A percentile compares a stretch with the other conserved stretches of the same genome.
These are phyloP conservation scores for Ganaspis brasiliensis DNA, from an alignment of 2,888 invertebrate genomes.

Conservation along the genomic window DNA sequence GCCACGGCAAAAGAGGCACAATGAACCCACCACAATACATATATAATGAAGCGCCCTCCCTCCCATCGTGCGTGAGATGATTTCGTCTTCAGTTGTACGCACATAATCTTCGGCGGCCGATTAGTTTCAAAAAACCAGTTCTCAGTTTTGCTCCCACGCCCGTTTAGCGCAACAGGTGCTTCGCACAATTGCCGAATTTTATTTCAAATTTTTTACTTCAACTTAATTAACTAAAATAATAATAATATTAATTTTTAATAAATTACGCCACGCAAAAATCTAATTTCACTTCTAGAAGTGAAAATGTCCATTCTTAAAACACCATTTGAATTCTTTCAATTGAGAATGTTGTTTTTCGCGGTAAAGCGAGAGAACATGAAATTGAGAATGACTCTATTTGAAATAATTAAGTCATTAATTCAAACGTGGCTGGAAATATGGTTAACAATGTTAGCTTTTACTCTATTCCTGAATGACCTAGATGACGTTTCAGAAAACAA, in stretches of 20 bases:
- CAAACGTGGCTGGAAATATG: conserved; percentile 14
- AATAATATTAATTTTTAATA: background rate
- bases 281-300: no score
- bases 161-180: conserved; percentile 66
- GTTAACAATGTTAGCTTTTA: conserved; percentile 9
- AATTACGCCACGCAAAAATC: no score
- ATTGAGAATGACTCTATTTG: background rate
- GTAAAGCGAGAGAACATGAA: background rate
- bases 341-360: conserved; percentile 42
- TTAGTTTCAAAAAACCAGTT: conserved; percentile 73
- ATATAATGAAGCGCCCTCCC: conserved; percentile 57
- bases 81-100: conserved; percentile 53
- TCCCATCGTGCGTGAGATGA: conserved; percentile 50
- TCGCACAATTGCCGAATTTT: conserved; percentile 15
- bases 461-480: conserved; percentile 17
- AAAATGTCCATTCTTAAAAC: no score
- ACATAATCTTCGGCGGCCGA: conserved; percentile 66
- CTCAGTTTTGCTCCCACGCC: conserved; percentile 74
- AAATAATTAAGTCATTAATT: conserved; percentile 11
- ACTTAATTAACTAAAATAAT: no score
- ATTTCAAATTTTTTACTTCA: conserved; percentile 29
- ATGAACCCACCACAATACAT: conserved; percentile 46
- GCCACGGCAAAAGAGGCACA: conserved; percentile 40
- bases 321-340: conserved; percentile 47
- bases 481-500: conserved; percentile 10